phyloP scores from a whole-genome alignment of 2,888 invertebrate genomes.

The Furcula furcula region DNA sequence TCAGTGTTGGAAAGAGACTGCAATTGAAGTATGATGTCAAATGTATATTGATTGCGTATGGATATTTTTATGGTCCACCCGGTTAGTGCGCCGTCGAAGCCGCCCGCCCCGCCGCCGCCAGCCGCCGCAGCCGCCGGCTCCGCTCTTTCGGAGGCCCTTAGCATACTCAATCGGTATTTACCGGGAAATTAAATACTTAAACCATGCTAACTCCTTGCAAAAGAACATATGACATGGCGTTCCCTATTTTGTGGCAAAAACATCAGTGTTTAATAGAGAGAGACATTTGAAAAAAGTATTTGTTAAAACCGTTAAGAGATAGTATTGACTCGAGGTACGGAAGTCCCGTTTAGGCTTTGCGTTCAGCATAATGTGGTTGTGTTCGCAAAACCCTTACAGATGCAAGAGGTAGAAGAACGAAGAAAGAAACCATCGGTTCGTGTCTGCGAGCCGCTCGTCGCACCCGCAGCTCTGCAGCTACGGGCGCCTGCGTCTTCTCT shows the following conservation, averaged over 20 bases:
- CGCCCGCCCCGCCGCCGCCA: constrained; percentile 61
- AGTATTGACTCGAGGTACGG: constrained; percentile 73
- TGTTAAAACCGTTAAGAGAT: constrained; percentile 62
- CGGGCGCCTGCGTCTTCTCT: constrained; percentile 28
- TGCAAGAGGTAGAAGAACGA: constrained; percentile 67
- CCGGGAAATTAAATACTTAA: constrained; percentile 79
- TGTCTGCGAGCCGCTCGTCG: constrained; percentile 31
- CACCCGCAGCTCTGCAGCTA: constrained; percentile 35
- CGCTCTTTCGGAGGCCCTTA: constrained; percentile 77
- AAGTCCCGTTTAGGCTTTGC: constrained; percentile 67
- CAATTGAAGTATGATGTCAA: constrained; percentile 71
- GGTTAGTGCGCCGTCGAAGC: constrained; percentile 76
- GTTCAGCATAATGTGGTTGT: constrained; percentile 81
- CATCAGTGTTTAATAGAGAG: too few species aligned
- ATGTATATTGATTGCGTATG: constrained; percentile 82
- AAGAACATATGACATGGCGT: constrained; percentile 53
- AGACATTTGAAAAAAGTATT: constrained; percentile 26
- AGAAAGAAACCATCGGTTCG: constrained; percentile 36
- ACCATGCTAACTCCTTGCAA: constrained; percentile 65
- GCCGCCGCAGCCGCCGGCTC: constrained; percentile 62
- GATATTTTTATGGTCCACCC: constrained; percentile 80
- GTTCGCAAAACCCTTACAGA: constrained; percentile 80
- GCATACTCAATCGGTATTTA: constrained; percentile 80
- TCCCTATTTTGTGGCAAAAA: constrained; percentile 46
- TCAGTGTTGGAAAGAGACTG: constrained; percentile 59